Conservation (phyloP, 2,113 vertebrate genomes). For the Sialia sialis region DNA sequence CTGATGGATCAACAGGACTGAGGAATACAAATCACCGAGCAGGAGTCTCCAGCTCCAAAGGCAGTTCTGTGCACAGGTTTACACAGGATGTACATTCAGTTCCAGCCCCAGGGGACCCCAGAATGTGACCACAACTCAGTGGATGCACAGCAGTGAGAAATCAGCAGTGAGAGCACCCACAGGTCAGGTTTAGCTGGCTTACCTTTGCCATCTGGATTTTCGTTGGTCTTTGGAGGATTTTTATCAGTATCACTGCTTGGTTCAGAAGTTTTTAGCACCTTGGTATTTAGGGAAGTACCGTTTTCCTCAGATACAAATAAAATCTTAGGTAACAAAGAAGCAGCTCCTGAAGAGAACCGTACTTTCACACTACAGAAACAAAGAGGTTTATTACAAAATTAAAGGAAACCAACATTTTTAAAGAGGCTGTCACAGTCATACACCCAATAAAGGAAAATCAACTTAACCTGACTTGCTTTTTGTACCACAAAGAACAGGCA, state of each 20-base stretch:
- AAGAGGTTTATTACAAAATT: not conserved
- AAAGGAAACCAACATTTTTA: not conserved
- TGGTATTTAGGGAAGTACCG: not conserved
- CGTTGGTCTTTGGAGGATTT: not conserved
- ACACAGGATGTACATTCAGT: not conserved
- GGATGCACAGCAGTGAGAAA: not conserved
- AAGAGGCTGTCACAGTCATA: not conserved
- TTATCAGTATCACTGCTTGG: not conserved
- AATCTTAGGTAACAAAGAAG: constrained; percentile 65
- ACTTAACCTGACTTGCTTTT: not conserved
- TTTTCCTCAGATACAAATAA: constrained; percentile 41
- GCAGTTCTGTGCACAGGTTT: not conserved
- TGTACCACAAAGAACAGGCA: not conserved
- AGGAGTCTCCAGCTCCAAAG: not conserved
- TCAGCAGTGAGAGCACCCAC: not conserved
- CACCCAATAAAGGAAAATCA: not conserved
- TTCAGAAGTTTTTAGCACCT: not conserved
- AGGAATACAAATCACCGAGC: not conserved
- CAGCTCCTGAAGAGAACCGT: constrained; percentile 62
- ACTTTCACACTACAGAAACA: constrained; percentile 69
- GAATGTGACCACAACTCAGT: not conserved
- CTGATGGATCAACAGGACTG: not conserved
- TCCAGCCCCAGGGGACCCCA: not conserved
- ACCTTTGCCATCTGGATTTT: not conserved
- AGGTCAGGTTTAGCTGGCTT: not conserved